A percentile compares a stretch with the other conserved stretches of the same genome.
phyloP scores from a whole-genome alignment of 2,888 invertebrate genomes.

The Brenthis daphne region DNA sequence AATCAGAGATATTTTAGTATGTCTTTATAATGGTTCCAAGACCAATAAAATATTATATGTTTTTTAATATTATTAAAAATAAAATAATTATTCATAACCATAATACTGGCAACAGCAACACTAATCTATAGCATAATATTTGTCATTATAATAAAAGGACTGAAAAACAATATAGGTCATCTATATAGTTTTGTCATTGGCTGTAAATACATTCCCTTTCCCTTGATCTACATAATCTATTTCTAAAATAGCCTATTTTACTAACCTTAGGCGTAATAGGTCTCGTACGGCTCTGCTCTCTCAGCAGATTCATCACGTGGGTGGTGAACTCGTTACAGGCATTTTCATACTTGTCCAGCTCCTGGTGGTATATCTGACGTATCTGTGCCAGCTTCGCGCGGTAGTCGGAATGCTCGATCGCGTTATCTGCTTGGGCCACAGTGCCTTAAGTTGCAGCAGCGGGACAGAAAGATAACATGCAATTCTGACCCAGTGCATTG shows the following conservation, averaged over 20 bases:
- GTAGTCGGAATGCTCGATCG: conserved; percentile 99
- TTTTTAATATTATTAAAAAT: too few species aligned
- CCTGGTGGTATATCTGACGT: conserved; percentile 99
- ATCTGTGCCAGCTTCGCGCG: conserved; percentile 99
- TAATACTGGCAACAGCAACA: too few species aligned
- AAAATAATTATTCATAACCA: too few species aligned
- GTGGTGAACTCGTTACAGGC: conserved; percentile 99
- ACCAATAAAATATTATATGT: too few species aligned
- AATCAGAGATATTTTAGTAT: too few species aligned
- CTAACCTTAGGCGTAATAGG: conserved; percentile 95
- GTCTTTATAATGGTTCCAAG: too few species aligned
- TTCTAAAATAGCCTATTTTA: background rate
- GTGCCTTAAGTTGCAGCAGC: conserved; percentile 79
- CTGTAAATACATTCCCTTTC: too few species aligned
- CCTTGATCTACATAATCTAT: background rate
- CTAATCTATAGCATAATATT: too few species aligned
- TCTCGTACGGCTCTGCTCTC: conserved; percentile 98
- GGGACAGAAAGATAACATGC: conserved; percentile 59
- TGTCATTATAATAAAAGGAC: too few species aligned
- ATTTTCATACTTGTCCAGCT: conserved; percentile 99
- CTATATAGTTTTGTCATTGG: too few species aligned
- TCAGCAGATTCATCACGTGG: conserved; percentile 98
- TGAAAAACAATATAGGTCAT: too few species aligned
- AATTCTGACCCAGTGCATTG: conserved; percentile 50
- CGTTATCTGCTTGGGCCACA: conserved; percentile 93